A percentile compares a stretch with the other conserved stretches of the same genome.
Conservation (phyloP, 2,797 vertebrate species). For the Ficedula albicollis region DNA sequence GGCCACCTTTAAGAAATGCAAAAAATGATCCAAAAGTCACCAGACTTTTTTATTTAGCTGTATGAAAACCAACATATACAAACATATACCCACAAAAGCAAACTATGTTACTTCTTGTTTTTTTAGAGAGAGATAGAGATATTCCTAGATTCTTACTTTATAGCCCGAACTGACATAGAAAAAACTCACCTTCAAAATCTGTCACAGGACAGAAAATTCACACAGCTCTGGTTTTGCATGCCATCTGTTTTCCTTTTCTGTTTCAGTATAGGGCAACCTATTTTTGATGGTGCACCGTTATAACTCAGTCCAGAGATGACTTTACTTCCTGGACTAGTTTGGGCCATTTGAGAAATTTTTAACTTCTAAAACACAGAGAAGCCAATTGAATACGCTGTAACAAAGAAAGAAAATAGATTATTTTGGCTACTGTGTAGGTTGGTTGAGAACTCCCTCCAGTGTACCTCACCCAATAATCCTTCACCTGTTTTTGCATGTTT, state of each 20-base stretch:
- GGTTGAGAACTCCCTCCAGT: not conserved
- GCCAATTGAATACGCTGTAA: not conserved
- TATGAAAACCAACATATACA: not conserved
- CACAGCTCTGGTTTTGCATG: not conserved
- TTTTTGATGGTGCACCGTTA: not conserved
- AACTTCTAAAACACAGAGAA: not conserved
- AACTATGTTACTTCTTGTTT: not conserved
- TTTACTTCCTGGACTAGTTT: not conserved
- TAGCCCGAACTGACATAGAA: not conserved
- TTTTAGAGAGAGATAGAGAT: not conserved
- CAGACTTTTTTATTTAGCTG: not conserved
- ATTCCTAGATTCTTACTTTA: not conserved
- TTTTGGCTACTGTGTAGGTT: not conserved
- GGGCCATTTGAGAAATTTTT: not conserved
- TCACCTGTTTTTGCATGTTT: not conserved
- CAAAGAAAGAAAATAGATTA: not conserved
- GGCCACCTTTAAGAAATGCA: not conserved
- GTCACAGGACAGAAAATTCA: conserved; percentile 16
- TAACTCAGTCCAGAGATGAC: not conserved
- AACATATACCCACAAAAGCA: not conserved
- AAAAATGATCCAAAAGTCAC: not conserved
- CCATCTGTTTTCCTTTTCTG: conserved; percentile 19
- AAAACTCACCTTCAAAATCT: conserved; percentile 19
- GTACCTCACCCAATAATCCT: not conserved
- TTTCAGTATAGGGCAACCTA: not conserved